Evolutionary conservation across 2,113 vertebrate genomes (phyloP).

Genomic region (rabbit (Oryctolagus cuniculus)): DNA sequence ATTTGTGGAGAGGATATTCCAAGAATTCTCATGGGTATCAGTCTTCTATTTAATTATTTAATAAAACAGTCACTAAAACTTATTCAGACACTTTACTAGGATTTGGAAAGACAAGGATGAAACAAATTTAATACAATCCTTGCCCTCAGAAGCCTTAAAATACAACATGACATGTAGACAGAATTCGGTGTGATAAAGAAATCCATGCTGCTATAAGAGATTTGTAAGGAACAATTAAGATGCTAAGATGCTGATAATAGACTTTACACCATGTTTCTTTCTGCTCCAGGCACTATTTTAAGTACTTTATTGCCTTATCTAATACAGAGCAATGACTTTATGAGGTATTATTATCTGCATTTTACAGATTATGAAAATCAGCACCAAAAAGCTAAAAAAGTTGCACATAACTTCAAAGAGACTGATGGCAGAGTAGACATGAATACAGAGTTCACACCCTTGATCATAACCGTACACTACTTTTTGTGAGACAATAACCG

Average conservation of each 20-base stretch:
- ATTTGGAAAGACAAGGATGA: not conserved
- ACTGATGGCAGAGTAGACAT: not conserved
- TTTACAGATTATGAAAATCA: not conserved
- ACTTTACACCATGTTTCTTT: not conserved
- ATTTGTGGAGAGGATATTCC: not conserved
- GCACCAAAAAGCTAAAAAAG: not conserved
- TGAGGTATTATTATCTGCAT: not conserved
- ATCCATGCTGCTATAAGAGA: not conserved
- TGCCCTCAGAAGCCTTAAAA: not conserved
- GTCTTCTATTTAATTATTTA: not conserved
- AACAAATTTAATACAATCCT: not conserved
- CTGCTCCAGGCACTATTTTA: not conserved
- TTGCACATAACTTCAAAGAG: not conserved
- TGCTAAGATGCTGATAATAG: not conserved
- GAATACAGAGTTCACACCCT: not conserved
- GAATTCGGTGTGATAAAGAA: not conserved
- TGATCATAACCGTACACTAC: not conserved
- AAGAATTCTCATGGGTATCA: not conserved
- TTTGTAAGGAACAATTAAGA: not conserved
- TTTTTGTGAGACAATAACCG: not conserved
- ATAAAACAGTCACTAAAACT: not conserved
- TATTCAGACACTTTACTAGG: not conserved
- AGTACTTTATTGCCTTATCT: not conserved
- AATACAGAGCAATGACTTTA: not conserved
- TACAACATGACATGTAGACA: not conserved